Conservation (phyloP, 1,140 invertebrate species). For the Diploscapter pachys region DNA sequence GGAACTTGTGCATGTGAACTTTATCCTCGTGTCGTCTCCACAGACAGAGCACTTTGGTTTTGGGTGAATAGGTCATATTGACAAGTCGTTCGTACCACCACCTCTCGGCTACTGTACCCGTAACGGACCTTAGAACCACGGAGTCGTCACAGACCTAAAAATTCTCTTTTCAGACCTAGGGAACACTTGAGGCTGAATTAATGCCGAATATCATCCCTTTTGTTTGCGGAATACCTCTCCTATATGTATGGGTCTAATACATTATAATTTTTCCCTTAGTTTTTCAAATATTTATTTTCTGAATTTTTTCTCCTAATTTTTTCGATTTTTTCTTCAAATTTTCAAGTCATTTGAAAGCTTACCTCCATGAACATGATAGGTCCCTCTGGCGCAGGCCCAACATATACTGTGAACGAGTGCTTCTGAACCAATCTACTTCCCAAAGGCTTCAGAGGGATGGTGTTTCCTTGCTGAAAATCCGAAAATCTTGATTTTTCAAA, state of each 20-base stretch:
- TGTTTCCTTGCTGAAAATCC: conserved; percentile 73
- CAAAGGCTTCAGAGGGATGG: conserved; percentile 89
- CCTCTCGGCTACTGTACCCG: conserved; percentile 85
- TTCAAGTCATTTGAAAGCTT: background rate
- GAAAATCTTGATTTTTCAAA: conserved; percentile 13
- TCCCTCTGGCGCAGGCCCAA: conserved; percentile 79
- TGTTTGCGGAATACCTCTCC: background rate
- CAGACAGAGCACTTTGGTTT: conserved; percentile 90
- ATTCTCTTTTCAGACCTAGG: background rate
- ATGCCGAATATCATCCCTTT: background rate
- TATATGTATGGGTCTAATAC: background rate
- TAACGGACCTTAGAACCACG: conserved; percentile 83
- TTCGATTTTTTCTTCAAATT: too few relatives aligned
- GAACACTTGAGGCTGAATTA: too few relatives aligned
- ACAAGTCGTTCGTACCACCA: conserved; percentile 99
- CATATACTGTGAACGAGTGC: conserved; percentile 95
- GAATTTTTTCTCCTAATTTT: too few relatives aligned
- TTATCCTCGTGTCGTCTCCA: conserved; percentile 69
- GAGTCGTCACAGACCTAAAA: conserved; percentile 83
- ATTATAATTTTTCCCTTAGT: too few relatives aligned
- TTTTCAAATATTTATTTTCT: too few relatives aligned
- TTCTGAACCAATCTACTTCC: conserved; percentile 80
- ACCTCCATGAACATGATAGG: conserved; percentile 93
- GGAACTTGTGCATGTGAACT: conserved; percentile 90
- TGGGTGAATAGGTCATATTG: conserved; percentile 99